phyloP scores from a whole-genome alignment of 2,888 invertebrate species.

The Dryobotodes eremita region DNA sequence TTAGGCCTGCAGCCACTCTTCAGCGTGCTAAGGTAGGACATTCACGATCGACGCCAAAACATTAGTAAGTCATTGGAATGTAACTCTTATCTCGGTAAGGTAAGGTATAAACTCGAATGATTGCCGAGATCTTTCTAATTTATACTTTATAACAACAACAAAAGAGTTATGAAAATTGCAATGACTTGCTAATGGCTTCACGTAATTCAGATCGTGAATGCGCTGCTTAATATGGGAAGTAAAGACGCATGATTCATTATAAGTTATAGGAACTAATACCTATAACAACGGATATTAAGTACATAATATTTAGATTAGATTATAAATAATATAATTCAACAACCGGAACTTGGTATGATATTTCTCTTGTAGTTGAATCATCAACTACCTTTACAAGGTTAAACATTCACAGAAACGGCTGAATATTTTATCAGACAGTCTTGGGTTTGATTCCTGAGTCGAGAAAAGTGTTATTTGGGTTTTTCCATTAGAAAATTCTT shows the following conservation, averaged over 20 bases:
- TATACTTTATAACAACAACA: no score
- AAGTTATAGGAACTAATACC: constrained; percentile 11
- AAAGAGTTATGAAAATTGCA: no score
- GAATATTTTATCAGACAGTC: not conserved
- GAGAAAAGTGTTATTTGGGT: no score
- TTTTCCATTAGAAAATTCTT: not conserved
- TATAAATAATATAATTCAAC: not conserved
- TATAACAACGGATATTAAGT: not conserved
- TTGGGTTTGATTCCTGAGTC: not conserved
- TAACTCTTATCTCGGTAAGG: no score
- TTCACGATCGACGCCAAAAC: no score
- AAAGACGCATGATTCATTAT: not conserved
- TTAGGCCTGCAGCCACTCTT: no score
- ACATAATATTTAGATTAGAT: constrained; percentile 15
- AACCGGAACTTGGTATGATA: constrained; percentile 5
- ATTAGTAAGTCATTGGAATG: no score
- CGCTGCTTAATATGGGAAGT: not conserved
- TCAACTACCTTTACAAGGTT: not conserved
- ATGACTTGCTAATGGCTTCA: no score
- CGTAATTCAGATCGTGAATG: no score
- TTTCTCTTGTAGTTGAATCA: not conserved
- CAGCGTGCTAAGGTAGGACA: no score
- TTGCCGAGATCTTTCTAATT: no score
- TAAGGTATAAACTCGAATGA: no score
- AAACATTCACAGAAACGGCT: not conserved